These are phyloP conservation scores for Lithophane ornitopus DNA, from an alignment of 2,888 invertebrate genomes.

Conservation along the genomic window DNA sequence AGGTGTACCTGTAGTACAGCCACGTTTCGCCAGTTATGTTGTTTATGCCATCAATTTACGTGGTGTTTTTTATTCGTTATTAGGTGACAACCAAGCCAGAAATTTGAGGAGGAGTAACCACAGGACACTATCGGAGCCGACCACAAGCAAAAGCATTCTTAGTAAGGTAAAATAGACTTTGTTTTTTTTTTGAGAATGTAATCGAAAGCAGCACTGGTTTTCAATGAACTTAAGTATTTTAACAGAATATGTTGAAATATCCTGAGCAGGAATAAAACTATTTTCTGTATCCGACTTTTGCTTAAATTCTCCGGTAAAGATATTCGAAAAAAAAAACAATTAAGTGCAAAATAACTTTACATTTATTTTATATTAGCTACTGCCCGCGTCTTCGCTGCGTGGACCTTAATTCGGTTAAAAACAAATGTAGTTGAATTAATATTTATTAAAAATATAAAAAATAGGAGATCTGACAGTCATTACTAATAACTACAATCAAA, in stretches of 20 bases:
- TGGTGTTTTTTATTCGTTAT: slow-evolving; percentile 42
- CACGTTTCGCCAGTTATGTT: too few species aligned
- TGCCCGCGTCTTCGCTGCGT: too few species aligned
- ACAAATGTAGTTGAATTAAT: background rate
- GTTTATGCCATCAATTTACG: background rate
- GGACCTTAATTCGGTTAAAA: too few species aligned
- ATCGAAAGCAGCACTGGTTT: too few species aligned
- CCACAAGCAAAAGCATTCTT: slow-evolving; percentile 82
- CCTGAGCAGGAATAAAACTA: background rate
- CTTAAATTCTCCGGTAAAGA: slow-evolving; percentile 1
- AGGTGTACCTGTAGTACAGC: too few species aligned
- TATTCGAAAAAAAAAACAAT: background rate
- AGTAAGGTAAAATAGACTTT: slow-evolving; percentile 74
- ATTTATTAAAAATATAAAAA: background rate
- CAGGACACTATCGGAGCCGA: slow-evolving; percentile 78
- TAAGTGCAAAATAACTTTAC: background rate
- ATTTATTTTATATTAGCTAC: too few species aligned
- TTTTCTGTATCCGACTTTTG: background rate
- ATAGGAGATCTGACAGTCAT: background rate
- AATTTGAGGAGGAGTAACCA: slow-evolving; percentile 72
- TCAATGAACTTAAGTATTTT: background rate
- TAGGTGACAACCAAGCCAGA: slow-evolving; percentile 74
- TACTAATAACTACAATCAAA: background rate
- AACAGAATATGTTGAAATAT: background rate
- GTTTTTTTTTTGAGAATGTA: background rate